Conservation (phyloP, 2,888 invertebrate species). For the Dryadula phaetusa region DNA sequence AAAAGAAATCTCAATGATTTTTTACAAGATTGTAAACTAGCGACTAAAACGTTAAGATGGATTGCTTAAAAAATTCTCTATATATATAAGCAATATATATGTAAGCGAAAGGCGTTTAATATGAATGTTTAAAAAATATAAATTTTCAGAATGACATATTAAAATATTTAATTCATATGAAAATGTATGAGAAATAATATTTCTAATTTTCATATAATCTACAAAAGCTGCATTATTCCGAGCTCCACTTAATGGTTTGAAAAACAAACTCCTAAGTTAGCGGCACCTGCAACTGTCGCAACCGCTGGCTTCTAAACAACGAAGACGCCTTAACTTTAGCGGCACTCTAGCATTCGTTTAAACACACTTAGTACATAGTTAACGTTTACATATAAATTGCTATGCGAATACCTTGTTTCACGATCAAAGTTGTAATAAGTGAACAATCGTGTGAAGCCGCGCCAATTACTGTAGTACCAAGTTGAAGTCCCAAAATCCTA, state of each 20-base stretch:
- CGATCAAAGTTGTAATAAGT: constrained; percentile 30
- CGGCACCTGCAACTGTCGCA: constrained; percentile 29
- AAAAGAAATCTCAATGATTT: too few relatives aligned
- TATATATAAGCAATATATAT: too few relatives aligned
- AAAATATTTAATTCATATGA: too few relatives aligned
- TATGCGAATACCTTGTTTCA: constrained; percentile 31
- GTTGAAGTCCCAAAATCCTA: constrained; percentile 14
- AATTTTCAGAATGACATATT: too few relatives aligned
- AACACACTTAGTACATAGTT: constrained; percentile 39
- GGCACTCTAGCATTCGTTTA: constrained; percentile 30
- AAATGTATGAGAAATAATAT: too few relatives aligned
- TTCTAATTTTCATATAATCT: too few relatives aligned
- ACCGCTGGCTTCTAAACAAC: constrained; percentile 32
- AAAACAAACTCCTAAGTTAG: constrained; percentile 22
- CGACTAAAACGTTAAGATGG: background rate
- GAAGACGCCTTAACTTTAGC: constrained; percentile 21
- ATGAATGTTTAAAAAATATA: too few relatives aligned
- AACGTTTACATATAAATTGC: constrained; percentile 37
- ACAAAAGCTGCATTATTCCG: background rate
- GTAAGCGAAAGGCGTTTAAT: too few relatives aligned
- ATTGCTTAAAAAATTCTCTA: background rate
- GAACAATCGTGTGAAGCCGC: constrained; percentile 19
- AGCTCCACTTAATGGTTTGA: constrained; percentile 17
- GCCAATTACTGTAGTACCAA: constrained; percentile 14
- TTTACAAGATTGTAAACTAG: background rate